Percentiles rank a stretch among this genome's conserved stretches.
Conservation (phyloP, 1,140 invertebrate species). For the Eubasilissa regina region DNA sequence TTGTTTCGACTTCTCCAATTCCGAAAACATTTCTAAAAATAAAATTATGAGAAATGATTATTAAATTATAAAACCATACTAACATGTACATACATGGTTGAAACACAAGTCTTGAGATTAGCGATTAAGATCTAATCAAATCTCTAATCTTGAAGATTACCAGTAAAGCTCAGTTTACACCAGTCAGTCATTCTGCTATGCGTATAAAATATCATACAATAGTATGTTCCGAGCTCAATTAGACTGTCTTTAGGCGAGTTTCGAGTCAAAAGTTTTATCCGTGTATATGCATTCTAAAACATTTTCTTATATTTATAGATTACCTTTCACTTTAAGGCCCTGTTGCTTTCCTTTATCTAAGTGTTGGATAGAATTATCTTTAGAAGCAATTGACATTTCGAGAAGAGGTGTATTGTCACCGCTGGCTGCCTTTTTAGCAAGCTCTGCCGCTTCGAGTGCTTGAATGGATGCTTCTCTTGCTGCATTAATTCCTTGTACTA, state of each 20-base stretch:
- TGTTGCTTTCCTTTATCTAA: slow-evolving; percentile 37
- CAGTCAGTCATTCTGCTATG: neutral
- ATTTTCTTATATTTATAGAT: neutral
- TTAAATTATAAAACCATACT: too few relatives aligned
- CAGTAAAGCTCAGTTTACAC: neutral
- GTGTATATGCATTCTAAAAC: too few relatives aligned
- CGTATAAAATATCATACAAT: neutral
- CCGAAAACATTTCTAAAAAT: slow-evolving; percentile 63
- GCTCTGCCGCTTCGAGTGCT: slow-evolving; percentile 76
- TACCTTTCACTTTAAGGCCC: slow-evolving; percentile 48
- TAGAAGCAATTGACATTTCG: slow-evolving; percentile 39
- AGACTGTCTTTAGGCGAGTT: too few relatives aligned
- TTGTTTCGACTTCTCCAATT: slow-evolving; percentile 64
- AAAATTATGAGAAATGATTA: neutral
- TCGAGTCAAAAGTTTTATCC: too few relatives aligned
- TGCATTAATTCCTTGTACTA: slow-evolving; percentile 78
- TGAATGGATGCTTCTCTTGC: slow-evolving; percentile 78
- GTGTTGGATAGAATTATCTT: slow-evolving; percentile 40
- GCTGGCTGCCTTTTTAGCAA: slow-evolving; percentile 69
- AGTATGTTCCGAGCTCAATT: neutral
- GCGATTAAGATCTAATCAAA: too few relatives aligned
- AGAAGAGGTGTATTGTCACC: slow-evolving; percentile 44
- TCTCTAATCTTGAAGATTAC: neutral
- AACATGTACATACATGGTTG: too few relatives aligned
- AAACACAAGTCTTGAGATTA: too few relatives aligned